Conservation (phyloP, 2,113 vertebrate species). For the Xyliphius kryptos region DNA sequence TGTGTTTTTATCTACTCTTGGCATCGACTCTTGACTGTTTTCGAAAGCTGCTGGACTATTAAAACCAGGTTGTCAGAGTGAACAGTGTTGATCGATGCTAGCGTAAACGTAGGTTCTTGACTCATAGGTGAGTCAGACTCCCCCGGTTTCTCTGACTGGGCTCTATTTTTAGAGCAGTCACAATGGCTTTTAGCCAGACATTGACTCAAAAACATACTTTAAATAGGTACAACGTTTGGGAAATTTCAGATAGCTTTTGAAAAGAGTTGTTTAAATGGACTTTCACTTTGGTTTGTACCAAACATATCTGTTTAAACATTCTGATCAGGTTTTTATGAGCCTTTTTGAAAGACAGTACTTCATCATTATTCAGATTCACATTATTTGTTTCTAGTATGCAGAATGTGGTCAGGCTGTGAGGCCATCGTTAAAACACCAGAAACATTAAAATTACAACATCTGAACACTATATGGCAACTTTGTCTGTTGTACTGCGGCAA, state of each 20-base stretch:
- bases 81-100: constrained; percentile 5
- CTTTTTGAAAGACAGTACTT: neutral
- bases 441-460: too few relatives aligned
- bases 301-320: neutral
- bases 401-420: neutral
- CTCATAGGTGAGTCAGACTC: constrained; percentile 47
- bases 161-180: constrained; percentile 47
- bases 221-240: too few relatives aligned
- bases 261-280: neutral
- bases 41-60: neutral
- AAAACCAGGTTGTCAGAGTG: constrained; percentile 8
- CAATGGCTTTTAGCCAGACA: constrained; percentile 21
- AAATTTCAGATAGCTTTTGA: neutral
- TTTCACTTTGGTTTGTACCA: neutral
- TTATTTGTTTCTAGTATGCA: neutral
- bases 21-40: neutral
- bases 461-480: too few relatives aligned
- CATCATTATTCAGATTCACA: neutral
- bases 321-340: neutral
- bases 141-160: constrained; percentile 26
- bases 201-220: constrained; percentile 12
- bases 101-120: constrained; percentile 25
- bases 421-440: too few relatives aligned
- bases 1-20: neutral
- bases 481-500: too few relatives aligned